Evolutionary conservation across 2,888 invertebrate species (phyloP).

Genomic region (Chrysina gloriosa): DNA sequence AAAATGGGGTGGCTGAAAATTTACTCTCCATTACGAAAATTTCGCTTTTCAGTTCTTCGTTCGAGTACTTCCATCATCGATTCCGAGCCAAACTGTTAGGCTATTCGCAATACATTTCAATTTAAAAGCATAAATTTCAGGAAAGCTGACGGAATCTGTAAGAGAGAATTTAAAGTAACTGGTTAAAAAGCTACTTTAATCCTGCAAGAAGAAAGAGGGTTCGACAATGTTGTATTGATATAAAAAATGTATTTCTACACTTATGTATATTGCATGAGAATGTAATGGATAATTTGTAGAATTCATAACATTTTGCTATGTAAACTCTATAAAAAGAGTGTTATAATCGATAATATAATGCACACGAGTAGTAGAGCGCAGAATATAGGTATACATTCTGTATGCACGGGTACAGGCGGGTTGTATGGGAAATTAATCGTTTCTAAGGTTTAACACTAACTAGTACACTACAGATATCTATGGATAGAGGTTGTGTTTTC

Average conservation of each 20-base stretch:
- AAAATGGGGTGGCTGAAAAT: slow-evolving; percentile 25
- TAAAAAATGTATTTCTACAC: not conserved
- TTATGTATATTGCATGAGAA: too few species aligned
- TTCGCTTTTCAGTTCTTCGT: slow-evolving; percentile 22
- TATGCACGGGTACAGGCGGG: too few species aligned
- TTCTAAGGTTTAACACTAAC: too few species aligned
- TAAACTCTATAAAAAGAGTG: too few species aligned
- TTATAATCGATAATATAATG: too few species aligned
- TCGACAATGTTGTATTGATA: not conserved
- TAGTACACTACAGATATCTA: too few species aligned
- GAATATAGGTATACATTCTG: too few species aligned
- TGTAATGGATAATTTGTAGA: too few species aligned
- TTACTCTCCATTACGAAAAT: slow-evolving; percentile 33
- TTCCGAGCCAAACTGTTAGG: not conserved
- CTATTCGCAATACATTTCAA: not conserved
- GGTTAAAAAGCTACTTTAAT: not conserved
- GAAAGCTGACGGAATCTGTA: not conserved
- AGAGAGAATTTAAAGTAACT: not conserved
- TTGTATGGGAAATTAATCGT: too few species aligned
- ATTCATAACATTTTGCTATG: too few species aligned
- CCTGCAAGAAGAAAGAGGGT: not conserved
- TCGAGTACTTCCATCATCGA: slow-evolving; percentile 20
- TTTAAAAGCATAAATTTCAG: not conserved
- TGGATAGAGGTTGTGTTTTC: too few species aligned
- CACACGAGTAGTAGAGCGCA: too few species aligned